Conservation (phyloP, 2,113 vertebrate genomes). For the Chamaetylas fuelleborni region DNA sequence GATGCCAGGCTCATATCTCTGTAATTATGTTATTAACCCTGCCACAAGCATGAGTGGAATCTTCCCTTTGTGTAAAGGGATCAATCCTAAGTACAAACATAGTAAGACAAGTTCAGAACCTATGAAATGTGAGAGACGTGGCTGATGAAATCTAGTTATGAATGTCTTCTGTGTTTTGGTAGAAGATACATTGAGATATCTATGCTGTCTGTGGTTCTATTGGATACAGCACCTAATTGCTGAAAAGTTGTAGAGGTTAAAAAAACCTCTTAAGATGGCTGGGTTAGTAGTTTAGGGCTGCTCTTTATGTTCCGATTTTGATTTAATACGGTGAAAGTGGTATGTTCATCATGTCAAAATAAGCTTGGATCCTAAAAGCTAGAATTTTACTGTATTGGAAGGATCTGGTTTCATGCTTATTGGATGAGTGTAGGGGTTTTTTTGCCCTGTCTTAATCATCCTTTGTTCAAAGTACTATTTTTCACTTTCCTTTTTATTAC, state of each 20-base stretch:
- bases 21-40: neutral
- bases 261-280: neutral
- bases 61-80: neutral
- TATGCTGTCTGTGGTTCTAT: neutral
- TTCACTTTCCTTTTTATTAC: neutral
- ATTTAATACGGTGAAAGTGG: neutral
- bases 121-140: rapidly evolving
- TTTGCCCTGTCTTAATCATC: neutral
- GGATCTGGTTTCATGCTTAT: neutral
- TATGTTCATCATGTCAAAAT: neutral
- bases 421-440: neutral
- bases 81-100: neutral
- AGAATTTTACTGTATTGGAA: neutral
- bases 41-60: neutral
- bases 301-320: neutral
- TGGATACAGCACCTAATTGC: neutral
- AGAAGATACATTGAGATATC: neutral
- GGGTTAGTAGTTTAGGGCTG: neutral
- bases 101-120: neutral
- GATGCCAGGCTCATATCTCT: neutral
- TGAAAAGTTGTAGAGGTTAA: neutral
- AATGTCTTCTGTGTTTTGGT: neutral
- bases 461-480: neutral
- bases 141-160: neutral
- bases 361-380: neutral